These are phyloP conservation scores for Thera obeliscata DNA, from an alignment of 2,888 invertebrate genomes.

Conservation along the genomic window DNA sequence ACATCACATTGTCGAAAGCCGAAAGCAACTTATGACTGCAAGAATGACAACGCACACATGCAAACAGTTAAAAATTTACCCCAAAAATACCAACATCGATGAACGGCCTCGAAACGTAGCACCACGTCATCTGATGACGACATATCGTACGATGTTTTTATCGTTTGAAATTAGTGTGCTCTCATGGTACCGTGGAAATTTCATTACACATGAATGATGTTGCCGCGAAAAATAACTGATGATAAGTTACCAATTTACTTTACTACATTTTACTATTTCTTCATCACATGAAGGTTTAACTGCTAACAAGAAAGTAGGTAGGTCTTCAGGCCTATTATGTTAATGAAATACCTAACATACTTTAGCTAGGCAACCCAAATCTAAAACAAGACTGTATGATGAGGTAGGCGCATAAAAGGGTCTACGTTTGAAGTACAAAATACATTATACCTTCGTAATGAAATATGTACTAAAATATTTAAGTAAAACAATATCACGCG, in stretches of 20 bases:
- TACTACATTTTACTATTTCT: no score
- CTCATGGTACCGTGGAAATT: slow-evolving; percentile 39
- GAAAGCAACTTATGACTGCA: slow-evolving; percentile 5
- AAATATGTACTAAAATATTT: no score
- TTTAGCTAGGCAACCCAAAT: no score
- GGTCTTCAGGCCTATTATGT: no score
- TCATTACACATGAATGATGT: slow-evolving; percentile 14
- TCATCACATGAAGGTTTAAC: no score
- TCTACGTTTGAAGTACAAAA: no score
- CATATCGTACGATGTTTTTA: slow-evolving; percentile 72
- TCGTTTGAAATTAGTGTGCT: slow-evolving; percentile 45
- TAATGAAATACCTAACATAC: no score
- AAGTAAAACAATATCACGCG: no score
- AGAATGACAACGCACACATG: slow-evolving; percentile 21
- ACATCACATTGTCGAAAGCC: background rate
- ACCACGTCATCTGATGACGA: slow-evolving; percentile 70
- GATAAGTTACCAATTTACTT: background rate
- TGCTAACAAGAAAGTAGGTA: no score
- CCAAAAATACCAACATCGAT: slow-evolving; percentile 45
- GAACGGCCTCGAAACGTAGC: slow-evolving; percentile 50
- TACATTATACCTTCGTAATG: no score
- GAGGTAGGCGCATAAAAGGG: no score
- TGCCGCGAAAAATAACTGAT: background rate
- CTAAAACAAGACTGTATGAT: no score
- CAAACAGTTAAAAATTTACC: slow-evolving; percentile 19